Evolutionary conservation across 2,113 vertebrate species (phyloP).

Genomic region (Xenus cinereus): DNA sequence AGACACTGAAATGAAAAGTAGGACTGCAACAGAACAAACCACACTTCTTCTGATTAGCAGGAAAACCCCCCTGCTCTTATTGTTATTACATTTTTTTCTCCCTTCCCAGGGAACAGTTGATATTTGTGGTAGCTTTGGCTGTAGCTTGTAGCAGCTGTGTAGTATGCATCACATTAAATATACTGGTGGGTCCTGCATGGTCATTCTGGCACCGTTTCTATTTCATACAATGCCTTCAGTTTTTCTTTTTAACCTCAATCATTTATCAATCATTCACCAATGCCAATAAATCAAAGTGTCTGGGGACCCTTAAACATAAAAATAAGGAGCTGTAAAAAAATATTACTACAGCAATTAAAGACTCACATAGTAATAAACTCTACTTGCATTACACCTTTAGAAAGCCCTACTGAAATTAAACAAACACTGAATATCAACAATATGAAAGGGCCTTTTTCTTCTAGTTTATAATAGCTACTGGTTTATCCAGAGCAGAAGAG

Average conservation of each 20-base stretch:
- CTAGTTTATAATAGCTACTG: conserved; percentile 57
- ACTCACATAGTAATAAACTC: conserved; percentile 68
- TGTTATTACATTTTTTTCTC: not conserved
- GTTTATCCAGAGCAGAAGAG: conserved; percentile 34
- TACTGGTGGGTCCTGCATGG: conserved; percentile 31
- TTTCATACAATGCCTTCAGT: conserved; percentile 68
- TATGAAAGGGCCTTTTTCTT: conserved; percentile 69
- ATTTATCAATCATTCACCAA: conserved; percentile 69
- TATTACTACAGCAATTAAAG: conserved; percentile 78
- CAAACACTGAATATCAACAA: conserved; percentile 61
- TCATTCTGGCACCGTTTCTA: conserved; percentile 43
- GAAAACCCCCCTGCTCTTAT: not conserved
- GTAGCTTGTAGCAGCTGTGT: conserved; percentile 18
- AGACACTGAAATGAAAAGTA: conserved; percentile 23
- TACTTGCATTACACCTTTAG: conserved; percentile 57
- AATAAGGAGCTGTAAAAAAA: conserved; percentile 77
- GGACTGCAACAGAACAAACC: not conserved
- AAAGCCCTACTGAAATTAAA: conserved; percentile 65
- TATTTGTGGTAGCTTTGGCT: conserved; percentile 49
- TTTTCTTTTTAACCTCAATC: conserved; percentile 63
- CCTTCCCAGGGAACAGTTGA: conserved; percentile 47
- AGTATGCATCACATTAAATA: conserved; percentile 54
- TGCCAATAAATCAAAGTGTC: conserved; percentile 71
- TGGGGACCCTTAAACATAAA: conserved; percentile 71
- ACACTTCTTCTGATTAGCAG: not conserved